Evolutionary conservation across 1,140 invertebrate genomes (phyloP), one percentile per base, ranked within the genome.

Genomic region (Matsumurasca onukii): DNA sequence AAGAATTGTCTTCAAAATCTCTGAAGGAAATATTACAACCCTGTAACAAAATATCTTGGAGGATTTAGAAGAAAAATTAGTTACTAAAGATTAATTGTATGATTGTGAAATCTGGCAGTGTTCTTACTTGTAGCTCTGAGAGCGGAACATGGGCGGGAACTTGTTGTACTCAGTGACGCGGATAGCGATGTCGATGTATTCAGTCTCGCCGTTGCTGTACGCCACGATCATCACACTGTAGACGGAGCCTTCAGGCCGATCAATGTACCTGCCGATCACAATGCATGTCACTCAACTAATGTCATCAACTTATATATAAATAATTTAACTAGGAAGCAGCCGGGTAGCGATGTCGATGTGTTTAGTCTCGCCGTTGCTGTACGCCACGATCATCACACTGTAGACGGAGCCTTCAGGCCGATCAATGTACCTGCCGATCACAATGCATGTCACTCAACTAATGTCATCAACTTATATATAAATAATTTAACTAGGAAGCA

Each of bases 101-200:
- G n/a, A n/a, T n/a, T n/a, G n/a, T n/a, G n/a, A n/a, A n/a, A n/a
- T n/a, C n/a, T n/a, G n/a, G n/a, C n/a, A n/a, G n/a, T n/a, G n/a
- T 15, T 34, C 64, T 61, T 67, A 70, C 69, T 29, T 70, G 39
- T 70, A 70, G 31, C 67, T 70, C 39, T n/a, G 27, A 9, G 48
- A 31, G 9, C 55, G 49, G 31, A 70, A 70, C 45, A 34, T 22
- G 20, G 69, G 69, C 24, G 69, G 51, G 52, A 29, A 70, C 59
- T 67, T 66, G 39, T 70, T 70, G 49, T 70, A 70, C 24, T 67
- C 69, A 12, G 66, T 67, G 2, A 70, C 69, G 5, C 31, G 20
- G 25, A 70, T 70, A 15, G 64, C 55, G 15, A 70, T 9, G 24
- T 67, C 31, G 3, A 55, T 59, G 3, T 39, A 70, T 17, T 59